Evolutionary conservation across 2,888 invertebrate genomes (phyloP).

Genomic region (Polydrusus cervinus): DNA sequence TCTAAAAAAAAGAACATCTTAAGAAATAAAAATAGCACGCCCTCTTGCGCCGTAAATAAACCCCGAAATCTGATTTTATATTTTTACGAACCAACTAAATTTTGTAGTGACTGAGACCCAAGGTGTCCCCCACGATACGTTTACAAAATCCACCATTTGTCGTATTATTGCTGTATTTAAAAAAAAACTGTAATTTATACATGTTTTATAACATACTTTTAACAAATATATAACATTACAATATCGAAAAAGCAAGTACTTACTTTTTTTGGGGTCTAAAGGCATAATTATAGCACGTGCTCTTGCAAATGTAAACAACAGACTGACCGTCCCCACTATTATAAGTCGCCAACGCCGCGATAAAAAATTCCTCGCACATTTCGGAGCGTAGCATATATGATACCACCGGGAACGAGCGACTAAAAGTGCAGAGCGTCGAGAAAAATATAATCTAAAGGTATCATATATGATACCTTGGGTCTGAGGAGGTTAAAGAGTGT

Average conservation of each 20-base stretch:
- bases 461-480: conserved; percentile 9
- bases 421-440: conserved; percentile 8
- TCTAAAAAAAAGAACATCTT: conserved; percentile 14
- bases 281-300: conserved; percentile 23
- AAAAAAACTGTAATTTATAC: conserved; percentile 18
- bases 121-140: conserved; percentile 29
- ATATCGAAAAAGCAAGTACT: conserved; percentile 41
- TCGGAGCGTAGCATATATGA: conserved; percentile 1
- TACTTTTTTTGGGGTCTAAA: conserved; percentile 37
- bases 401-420: background rate
- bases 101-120: conserved; percentile 30
- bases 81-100: conserved; percentile 21
- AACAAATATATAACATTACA: conserved; percentile 32
- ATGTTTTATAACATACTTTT: conserved; percentile 36
- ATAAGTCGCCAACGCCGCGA: background rate
- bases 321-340: conserved; percentile 3
- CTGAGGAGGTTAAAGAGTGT: no score
- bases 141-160: conserved; percentile 25
- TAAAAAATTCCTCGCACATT: background rate
- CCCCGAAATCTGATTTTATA: background rate
- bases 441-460: conserved; percentile 2
- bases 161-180: conserved; percentile 8
- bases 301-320: conserved; percentile 2
- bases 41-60: background rate
- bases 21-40: conserved; percentile 1